Conservation (phyloP, 2,113 vertebrate genomes). For the Canis aureus region DNA sequence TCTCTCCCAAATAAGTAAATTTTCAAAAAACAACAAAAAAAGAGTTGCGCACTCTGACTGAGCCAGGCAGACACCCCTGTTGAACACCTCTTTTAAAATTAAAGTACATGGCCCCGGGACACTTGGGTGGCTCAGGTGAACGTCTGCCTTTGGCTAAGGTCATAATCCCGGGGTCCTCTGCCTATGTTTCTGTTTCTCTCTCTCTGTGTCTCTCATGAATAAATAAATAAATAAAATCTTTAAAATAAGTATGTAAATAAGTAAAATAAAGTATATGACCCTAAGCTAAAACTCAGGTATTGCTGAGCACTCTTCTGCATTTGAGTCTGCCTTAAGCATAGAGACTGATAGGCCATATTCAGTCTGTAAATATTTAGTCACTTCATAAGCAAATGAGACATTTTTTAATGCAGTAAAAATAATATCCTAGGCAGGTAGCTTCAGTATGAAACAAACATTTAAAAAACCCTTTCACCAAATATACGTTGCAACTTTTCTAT, state of each 20-base stretch:
- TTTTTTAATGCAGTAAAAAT: slow-evolving; percentile 35
- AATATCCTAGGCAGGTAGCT: not conserved
- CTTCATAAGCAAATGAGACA: not conserved
- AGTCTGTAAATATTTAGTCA: not conserved
- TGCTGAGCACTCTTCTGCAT: not conserved
- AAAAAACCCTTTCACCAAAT: not conserved
- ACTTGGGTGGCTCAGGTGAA: no score
- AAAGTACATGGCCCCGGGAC: not conserved
- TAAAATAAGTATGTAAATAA: no score
- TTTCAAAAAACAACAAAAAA: not conserved
- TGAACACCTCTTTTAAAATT: not conserved
- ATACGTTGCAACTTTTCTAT: not conserved
- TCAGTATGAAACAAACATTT: not conserved
- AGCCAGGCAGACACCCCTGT: not conserved
- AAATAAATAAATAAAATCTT: no score
- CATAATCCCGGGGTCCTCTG: no score
- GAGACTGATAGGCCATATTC: not conserved
- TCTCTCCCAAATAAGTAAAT: no score
- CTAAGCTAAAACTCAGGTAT: not conserved
- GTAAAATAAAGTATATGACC: not conserved
- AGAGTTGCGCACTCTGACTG: not conserved
- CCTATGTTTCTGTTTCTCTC: no score
- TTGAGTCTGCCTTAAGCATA: slow-evolving; percentile 13
- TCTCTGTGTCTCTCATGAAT: no score
- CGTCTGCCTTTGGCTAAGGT: no score